phyloP scores from a whole-genome alignment of 2,113 vertebrate species.

The Ancistrus triradiatus region DNA sequence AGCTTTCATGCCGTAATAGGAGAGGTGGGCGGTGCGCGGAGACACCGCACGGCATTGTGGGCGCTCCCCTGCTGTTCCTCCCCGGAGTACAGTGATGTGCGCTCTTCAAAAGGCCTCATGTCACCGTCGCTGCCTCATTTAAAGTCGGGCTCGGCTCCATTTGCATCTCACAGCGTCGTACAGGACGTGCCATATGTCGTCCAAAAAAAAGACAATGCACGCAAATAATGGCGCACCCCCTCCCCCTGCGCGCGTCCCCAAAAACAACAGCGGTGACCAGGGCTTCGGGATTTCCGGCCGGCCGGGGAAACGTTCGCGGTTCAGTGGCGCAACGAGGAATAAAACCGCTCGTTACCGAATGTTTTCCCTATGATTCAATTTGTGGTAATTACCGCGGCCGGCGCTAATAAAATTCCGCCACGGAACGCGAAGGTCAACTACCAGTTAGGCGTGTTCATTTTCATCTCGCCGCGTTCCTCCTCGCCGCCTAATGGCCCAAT shows the following conservation, averaged over 20 bases:
- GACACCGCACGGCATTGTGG: conserved; percentile 44
- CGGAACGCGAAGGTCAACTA: conserved; percentile 97
- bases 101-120: conserved; percentile 50
- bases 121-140: conserved; percentile 52
- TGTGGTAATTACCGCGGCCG: conserved; percentile 92
- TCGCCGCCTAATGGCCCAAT: conserved; percentile 96
- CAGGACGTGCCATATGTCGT: conserved; percentile 58
- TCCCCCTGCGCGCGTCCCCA: neutral
- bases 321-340: conserved; percentile 82
- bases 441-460: conserved; percentile 98
- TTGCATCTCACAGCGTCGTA: conserved; percentile 55
- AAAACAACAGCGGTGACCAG: no score
- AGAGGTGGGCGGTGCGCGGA: conserved; percentile 40
- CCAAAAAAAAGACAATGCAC: conserved; percentile 52
- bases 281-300: no score
- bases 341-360: conserved; percentile 86
- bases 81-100: conserved; percentile 51
- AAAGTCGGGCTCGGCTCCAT: conserved; percentile 53
- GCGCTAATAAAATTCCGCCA: conserved; percentile 90
- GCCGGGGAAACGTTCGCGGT: no score
- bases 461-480: conserved; percentile 99
- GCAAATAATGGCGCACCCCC: conserved; percentile 46
- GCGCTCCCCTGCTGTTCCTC: conserved; percentile 52
- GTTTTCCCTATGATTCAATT: conserved; percentile 92
- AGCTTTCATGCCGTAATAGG: conserved; percentile 42